Evolutionary conservation across 1,140 invertebrate species (phyloP).

Genomic region (Adelges cooleyi): DNA sequence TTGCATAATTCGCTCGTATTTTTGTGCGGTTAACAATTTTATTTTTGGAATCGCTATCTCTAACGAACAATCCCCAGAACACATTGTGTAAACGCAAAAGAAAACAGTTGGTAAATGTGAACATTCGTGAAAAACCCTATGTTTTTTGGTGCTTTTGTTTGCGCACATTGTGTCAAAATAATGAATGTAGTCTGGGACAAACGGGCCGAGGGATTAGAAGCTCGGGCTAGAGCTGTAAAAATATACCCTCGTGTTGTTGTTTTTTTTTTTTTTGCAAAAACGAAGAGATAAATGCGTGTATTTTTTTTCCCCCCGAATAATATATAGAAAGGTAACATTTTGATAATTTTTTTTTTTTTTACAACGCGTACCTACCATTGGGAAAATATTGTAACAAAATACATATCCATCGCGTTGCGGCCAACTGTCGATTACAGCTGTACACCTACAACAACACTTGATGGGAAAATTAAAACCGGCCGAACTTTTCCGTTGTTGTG

Average conservation of each 20-base stretch:
- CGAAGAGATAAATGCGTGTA: slow-evolving; percentile 4
- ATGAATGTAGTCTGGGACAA: slow-evolving; percentile 24
- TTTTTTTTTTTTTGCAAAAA: neutral
- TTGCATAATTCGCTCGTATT: slow-evolving; percentile 6
- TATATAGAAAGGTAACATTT: slow-evolving; percentile 10
- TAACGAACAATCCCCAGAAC: slow-evolving; percentile 10
- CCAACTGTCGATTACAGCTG: too few relatives aligned
- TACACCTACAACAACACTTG: too few relatives aligned
- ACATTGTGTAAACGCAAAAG: slow-evolving; percentile 24
- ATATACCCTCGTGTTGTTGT: slow-evolving; percentile 20
- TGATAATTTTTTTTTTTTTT: neutral
- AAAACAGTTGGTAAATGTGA: neutral
- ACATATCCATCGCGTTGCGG: neutral
- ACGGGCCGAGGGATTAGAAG: slow-evolving; percentile 24
- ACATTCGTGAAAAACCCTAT: slow-evolving; percentile 16
- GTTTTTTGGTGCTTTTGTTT: slow-evolving; percentile 27
- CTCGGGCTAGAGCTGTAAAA: slow-evolving; percentile 7
- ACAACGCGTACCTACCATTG: neutral
- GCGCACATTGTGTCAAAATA: slow-evolving; percentile 22
- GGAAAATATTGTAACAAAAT: neutral
- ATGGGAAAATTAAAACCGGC: neutral
- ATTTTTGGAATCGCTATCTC: slow-evolving; percentile 13
- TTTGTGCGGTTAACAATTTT: slow-evolving; percentile 11
- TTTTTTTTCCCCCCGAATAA: slow-evolving; percentile 16
- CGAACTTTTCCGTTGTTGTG: neutral